Conservation (phyloP, 2,113 vertebrate genomes). For the Casuarius casuarius region DNA sequence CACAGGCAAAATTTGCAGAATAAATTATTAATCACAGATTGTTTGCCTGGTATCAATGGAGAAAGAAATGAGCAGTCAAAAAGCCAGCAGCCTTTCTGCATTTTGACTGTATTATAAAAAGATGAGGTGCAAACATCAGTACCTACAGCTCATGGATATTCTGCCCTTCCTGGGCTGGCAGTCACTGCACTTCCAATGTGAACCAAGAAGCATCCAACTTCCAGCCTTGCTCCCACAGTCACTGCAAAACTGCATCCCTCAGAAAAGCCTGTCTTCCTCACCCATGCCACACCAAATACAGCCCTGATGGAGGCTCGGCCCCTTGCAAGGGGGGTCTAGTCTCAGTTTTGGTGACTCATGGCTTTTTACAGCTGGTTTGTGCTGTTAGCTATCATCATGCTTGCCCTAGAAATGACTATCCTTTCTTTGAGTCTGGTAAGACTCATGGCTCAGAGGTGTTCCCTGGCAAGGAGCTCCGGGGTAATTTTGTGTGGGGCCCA, state of each 20-base stretch:
- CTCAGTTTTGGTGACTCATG: not conserved
- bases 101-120: rapidly evolving
- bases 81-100: rapidly evolving
- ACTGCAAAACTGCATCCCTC: not conserved
- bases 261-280: rapidly evolving
- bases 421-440: not conserved
- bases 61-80: not conserved
- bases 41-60: not conserved
- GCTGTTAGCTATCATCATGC: rapidly evolving
- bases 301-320: not conserved
- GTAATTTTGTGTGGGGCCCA: conserved; percentile 24
- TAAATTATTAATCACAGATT: conserved; percentile 23
- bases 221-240: not conserved
- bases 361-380: not conserved
- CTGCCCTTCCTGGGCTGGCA: not conserved
- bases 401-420: not conserved
- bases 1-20: not conserved
- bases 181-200: not conserved
- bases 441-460: not conserved
- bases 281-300: rapidly evolving
- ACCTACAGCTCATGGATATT: not conserved
- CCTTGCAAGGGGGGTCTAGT: rapidly evolving
- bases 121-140: not conserved
- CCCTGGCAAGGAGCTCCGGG: not conserved
- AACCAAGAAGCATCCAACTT: no score